Evolutionary conservation across 2,888 invertebrate genomes (phyloP).

Genomic region (Baronia brevicornis): DNA sequence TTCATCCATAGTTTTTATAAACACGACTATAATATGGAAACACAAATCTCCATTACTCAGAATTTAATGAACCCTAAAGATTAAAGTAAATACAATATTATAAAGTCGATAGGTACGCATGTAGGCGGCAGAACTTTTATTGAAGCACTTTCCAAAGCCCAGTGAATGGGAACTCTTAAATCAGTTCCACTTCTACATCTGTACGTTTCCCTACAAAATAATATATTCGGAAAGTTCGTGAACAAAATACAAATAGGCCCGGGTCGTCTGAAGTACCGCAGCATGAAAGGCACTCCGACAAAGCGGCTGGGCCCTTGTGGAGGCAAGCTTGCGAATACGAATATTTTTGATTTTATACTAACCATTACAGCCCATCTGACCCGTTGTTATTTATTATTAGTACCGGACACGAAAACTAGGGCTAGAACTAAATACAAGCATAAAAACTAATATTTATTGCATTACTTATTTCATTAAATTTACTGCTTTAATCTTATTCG

Average conservation of each 20-base stretch:
- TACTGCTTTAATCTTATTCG: too few relatives aligned
- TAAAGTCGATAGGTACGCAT: conserved; percentile 27
- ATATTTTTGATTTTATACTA: conserved; percentile 34
- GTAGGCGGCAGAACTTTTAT: conserved; percentile 36
- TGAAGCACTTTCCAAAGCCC: conserved; percentile 41
- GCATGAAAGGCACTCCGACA: conserved; percentile 52
- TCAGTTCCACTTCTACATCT: conserved; percentile 58
- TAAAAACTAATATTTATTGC: neutral
- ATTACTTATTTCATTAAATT: too few relatives aligned
- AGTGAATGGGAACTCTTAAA: conserved; percentile 60
- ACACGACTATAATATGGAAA: conserved; percentile 9
- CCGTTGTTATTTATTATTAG: conserved; percentile 16
- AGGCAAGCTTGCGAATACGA: conserved; percentile 35
- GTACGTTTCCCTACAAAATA: conserved; percentile 53
- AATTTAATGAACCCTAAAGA: conserved; percentile 25
- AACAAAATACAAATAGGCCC: conserved; percentile 63
- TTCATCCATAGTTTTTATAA: too few relatives aligned
- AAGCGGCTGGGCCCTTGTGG: conserved; percentile 45
- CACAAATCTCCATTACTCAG: conserved; percentile 23
- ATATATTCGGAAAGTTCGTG: conserved; percentile 68
- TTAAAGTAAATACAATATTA: conserved; percentile 21
- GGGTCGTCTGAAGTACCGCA: conserved; percentile 47
- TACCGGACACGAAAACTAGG: conserved; percentile 17
- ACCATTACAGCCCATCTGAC: conserved; percentile 22
- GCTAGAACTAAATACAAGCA: conserved; percentile 12